Evolutionary conservation across 92 coral and sea anemone species (phyloP).

Genomic region (Bergia puertoricense): DNA sequence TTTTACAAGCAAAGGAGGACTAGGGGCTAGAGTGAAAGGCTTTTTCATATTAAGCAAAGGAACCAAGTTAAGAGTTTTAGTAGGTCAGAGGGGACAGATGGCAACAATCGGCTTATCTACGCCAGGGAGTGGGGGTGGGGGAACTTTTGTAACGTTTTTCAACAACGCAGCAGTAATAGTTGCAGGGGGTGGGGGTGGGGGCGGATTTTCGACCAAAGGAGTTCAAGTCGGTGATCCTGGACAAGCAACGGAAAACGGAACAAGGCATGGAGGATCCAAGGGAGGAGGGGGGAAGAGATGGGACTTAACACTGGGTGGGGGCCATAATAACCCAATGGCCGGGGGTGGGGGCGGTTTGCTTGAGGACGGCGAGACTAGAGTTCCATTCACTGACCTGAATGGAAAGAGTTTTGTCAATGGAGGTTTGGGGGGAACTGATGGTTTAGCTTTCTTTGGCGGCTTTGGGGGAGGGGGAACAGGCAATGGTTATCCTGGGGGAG

Average conservation of each 20-base stretch:
- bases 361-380: constrained; percentile 46
- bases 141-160: constrained; percentile 63
- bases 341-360: constrained; percentile 72
- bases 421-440: constrained; percentile 59
- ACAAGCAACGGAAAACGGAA: constrained; percentile 64
- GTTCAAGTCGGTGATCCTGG: constrained; percentile 72
- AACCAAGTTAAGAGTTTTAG: constrained; percentile 68
- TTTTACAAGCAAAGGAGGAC: constrained; percentile 68
- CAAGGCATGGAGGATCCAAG: constrained; percentile 62
- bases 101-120: background rate
- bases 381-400: background rate
- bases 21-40: constrained; percentile 81
- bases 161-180: constrained; percentile 50
- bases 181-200: constrained; percentile 87
- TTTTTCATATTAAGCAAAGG: constrained; percentile 56
- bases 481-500: constrained; percentile 71
- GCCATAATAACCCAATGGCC: constrained; percentile 24
- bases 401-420: constrained; percentile 60
- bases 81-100: constrained; percentile 69
- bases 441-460: constrained; percentile 48
- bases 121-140: constrained; percentile 90
- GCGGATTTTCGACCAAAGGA: constrained; percentile 22
- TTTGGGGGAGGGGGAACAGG: constrained; percentile 87
- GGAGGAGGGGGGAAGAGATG: constrained; percentile 62
- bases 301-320: constrained; percentile 49